These are phyloP conservation scores for Cheumatopsyche charites DNA, from an alignment of 1,140 invertebrate species.

Conservation along the genomic window DNA sequence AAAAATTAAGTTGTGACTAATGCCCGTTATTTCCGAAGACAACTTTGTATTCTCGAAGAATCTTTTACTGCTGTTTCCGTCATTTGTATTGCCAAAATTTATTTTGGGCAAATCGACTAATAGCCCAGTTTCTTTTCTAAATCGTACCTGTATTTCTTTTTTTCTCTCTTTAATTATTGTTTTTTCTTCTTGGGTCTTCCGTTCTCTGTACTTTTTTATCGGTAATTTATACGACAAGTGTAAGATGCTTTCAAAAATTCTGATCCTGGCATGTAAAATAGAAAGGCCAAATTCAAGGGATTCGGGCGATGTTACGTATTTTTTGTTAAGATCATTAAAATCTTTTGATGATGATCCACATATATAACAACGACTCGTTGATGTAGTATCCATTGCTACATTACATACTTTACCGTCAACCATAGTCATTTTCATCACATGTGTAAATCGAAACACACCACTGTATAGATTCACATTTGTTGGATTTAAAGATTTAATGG, in stretches of 20 bases:
- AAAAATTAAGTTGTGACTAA: background rate
- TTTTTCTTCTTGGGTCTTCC: slow-evolving; percentile 27
- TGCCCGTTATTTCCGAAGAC: slow-evolving; percentile 3
- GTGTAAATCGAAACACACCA: too few species aligned
- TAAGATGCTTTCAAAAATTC: slow-evolving; percentile 51
- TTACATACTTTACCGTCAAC: slow-evolving; percentile 59
- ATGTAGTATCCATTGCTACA: slow-evolving; percentile 52
- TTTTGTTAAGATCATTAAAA: slow-evolving; percentile 53
- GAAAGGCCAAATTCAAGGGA: slow-evolving; percentile 45
- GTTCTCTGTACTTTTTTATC: slow-evolving; percentile 48
- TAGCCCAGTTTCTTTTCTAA: slow-evolving; percentile 33
- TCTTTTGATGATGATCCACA: slow-evolving; percentile 53
- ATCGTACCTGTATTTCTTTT: background rate
- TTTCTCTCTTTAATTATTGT: background rate
- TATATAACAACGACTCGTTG: slow-evolving; percentile 54
- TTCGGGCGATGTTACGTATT: too few species aligned
- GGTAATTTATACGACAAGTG: slow-evolving; percentile 50
- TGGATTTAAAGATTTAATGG: too few species aligned
- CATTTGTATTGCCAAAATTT: slow-evolving; percentile 45
- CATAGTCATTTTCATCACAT: slow-evolving; percentile 51
- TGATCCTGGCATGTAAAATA: slow-evolving; percentile 50
- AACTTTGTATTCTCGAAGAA: slow-evolving; percentile 39
- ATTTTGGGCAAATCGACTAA: slow-evolving; percentile 43
- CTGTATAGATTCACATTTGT: too few species aligned
- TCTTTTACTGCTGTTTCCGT: slow-evolving; percentile 44